Base-by-base conservation (phyloP, 2,888 invertebrate species). In the Lathronympha strigana region DNA sequence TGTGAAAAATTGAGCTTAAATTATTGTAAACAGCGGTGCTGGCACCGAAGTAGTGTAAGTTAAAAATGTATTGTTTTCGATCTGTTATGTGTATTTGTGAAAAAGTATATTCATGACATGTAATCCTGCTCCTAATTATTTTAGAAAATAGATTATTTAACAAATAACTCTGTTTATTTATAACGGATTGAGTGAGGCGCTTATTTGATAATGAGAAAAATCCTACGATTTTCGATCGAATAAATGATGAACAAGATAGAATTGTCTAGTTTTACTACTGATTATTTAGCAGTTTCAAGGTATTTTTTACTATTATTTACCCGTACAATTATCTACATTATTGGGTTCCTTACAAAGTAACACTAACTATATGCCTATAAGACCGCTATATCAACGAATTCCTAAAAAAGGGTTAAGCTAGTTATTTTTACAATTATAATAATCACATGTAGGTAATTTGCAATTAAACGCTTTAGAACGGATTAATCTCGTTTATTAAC, bases 1-100 rank as follows among this genome's bases (percentile, higher is more conserved):
- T 54, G 21, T 11, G 36, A 43, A 28, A 31, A 57, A 43, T 17
- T 51, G 50, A 45, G 58, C 51, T 60, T 21, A 54, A 40, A 57
- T 21, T 55, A 50, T 66, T 9, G 25, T 64, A 61, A 53, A 51
- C 50, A 64, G 45, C 38, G 78, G 82, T 81, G 83, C 83, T 74
- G 82, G 82, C 81, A 77, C 81, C 77, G 64, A 70, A 67, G 38
- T 73, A 72, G 49, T 23, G 47, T 73, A 73, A 72, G 71, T 75
- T 55, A 69, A 70, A 67, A 63, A 71, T 54, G 61, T 68, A 63
- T 62, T 70, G 64, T 70, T 72, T 69, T 70, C 63, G 69, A 55
- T 47, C 54, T 54, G 66, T 61, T 53, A 43, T 43, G 8, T 31
- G 60, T 47, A 36, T 66, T 23, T 51, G 45, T 33, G 54, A 54